phyloP scores from a whole-genome alignment of 2,797 vertebrate species.

The Gallinago solitaria region DNA sequence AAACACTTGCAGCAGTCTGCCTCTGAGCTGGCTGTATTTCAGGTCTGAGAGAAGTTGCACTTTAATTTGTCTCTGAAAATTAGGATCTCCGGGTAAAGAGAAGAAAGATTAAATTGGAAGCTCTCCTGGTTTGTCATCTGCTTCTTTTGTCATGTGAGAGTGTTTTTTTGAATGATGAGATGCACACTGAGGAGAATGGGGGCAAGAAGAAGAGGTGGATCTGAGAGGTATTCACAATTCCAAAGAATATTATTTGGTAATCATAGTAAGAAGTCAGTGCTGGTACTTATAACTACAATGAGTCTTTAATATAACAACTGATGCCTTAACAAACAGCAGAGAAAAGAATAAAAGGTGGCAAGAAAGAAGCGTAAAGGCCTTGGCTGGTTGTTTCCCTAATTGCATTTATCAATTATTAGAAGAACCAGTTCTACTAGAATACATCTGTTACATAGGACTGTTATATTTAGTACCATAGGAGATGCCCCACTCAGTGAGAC shows the following conservation, averaged over 20 bases:
- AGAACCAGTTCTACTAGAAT: not conserved
- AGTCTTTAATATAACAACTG: not conserved
- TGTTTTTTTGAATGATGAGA: not conserved
- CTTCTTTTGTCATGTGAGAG: not conserved
- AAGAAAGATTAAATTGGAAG: not conserved
- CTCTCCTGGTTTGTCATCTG: not conserved
- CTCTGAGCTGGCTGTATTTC: not conserved
- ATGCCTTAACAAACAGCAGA: not conserved
- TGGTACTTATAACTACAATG: not conserved
- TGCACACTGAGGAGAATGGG: not conserved
- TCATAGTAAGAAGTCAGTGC: not conserved
- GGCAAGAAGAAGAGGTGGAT: not conserved
- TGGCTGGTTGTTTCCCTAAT: not conserved
- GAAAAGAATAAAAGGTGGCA: not conserved
- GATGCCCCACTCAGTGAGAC: not conserved
- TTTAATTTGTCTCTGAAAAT: not conserved
- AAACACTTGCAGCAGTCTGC: not conserved
- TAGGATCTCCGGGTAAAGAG: not conserved
- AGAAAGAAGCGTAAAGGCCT: not conserved
- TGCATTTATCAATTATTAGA: not conserved
- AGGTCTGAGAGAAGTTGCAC: not conserved
- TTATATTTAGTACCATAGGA: not conserved
- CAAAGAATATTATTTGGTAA: not conserved
- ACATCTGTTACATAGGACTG: not conserved
- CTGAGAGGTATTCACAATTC: not conserved